A percentile compares a stretch with the other conserved stretches of the same genome.
Conservation (phyloP, 2,113 vertebrate genomes). For the Pedionomus torquatus region DNA sequence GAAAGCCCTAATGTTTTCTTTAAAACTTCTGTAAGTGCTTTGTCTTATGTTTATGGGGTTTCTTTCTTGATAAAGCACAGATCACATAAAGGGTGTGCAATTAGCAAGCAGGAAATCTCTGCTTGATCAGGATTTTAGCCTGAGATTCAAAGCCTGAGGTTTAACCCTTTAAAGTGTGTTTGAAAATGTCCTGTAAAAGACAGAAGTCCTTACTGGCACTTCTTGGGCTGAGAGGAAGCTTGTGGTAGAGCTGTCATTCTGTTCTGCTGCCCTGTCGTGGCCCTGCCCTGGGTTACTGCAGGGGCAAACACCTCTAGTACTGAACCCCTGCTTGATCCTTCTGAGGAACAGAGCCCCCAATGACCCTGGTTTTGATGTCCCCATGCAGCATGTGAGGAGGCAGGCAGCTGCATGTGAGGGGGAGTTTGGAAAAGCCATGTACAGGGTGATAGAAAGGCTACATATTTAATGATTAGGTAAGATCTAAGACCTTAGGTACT, state of each 20-base stretch:
- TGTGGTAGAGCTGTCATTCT: background rate
- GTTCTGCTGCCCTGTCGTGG: background rate
- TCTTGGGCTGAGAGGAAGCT: background rate
- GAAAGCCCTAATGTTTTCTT: background rate
- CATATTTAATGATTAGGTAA: background rate
- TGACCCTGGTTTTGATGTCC: background rate
- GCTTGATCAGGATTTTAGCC: background rate
- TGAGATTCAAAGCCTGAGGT: background rate
- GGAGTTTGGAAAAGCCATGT: background rate
- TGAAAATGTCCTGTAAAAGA: background rate
- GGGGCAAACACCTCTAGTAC: too few species aligned
- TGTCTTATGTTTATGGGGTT: background rate
- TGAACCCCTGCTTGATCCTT: accelerated
- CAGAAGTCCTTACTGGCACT: background rate
- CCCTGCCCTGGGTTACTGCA: background rate
- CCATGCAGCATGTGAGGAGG: background rate
- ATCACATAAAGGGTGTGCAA: background rate
- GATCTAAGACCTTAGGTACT: too few species aligned
- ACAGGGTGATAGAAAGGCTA: background rate
- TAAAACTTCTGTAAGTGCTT: background rate
- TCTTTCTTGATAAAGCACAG: background rate
- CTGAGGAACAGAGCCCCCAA: background rate
- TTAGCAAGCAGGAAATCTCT: background rate
- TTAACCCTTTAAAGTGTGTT: background rate
- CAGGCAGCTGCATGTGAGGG: accelerated